Evolutionary conservation across 2,113 vertebrate genomes (phyloP), one percentile per base, ranked within the genome.

Genomic region (Melierax canorus): DNA sequence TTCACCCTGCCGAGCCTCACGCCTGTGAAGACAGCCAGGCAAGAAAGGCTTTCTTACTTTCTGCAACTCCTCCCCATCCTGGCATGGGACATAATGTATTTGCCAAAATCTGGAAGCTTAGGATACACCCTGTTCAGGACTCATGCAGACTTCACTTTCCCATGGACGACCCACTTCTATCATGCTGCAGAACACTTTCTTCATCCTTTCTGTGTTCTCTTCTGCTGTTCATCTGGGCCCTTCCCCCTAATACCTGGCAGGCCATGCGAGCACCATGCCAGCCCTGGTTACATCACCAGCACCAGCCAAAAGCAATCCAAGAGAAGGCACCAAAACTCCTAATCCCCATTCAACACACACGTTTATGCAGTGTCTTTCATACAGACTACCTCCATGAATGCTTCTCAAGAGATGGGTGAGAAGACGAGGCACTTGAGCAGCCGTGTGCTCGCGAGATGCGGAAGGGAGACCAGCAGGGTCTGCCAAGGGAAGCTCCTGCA

Each of bases 121-220:
- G 87, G 94, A 92, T 79, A 91, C 94, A 85, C 81, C 84, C 93
- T 90, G 94, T 72, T 90, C 84, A 80, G 92, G 60, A 32, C 60
- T 43, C 15, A 1, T 8, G 53, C 79, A 87, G 51, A 38, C 51
- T 83, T 79, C 41, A 38, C 55, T 88, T 94, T 96, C 90, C 90
- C 95, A 88, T 62, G 82, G 82, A 32, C 5, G 0, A 93, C 24
- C 41, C 59, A 43, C 51, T 76, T 43, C 41, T 30, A 43, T 21
- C 81, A 48, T 13, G 32, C 71, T 53, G 58, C 45, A 0, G 1
- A 73, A 86, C 48, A 53, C 79, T 63, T 79, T 78, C 43, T 53
- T 51, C 76, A 77, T 62, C 63, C 51, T 53, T 39, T 51, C 48
- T 22, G 53, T 11, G 30, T 15, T 76, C 39, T 68, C n/a, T 58